A percentile compares a stretch with the other conserved stretches of the same genome.
These are phyloP conservation scores for Elachura formosa DNA, from an alignment of 2,113 vertebrate genomes.

Conservation along the genomic window DNA sequence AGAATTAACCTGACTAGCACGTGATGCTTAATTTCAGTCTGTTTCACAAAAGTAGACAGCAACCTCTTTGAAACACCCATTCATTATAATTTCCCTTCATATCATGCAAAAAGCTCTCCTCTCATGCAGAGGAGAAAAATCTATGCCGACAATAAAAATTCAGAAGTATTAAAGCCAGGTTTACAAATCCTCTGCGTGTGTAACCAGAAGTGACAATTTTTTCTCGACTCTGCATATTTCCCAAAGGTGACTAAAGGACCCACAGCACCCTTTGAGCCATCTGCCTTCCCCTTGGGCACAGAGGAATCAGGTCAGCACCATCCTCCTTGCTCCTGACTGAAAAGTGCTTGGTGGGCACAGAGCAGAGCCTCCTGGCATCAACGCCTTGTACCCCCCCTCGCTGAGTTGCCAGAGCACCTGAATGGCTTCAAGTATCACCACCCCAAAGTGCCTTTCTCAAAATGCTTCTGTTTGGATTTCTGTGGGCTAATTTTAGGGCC, in stretches of 20 bases:
- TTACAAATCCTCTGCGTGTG: neutral
- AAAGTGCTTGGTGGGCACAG: neutral
- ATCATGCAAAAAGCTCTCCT: neutral
- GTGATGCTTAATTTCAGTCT: neutral
- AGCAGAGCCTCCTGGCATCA: neutral
- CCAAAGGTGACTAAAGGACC: neutral
- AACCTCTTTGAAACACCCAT: neutral
- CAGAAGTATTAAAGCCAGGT: neutral
- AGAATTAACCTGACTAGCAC: neutral
- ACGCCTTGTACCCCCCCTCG: neutral
- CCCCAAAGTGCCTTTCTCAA: neutral
- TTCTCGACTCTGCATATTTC: neutral
- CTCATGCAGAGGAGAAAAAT: neutral
- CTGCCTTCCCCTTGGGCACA: neutral
- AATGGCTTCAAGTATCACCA: neutral
- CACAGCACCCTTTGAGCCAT: fast-evolving
- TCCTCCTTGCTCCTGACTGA: neutral
- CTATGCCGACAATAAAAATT: neutral
- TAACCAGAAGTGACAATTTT: neutral
- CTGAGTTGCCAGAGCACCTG: neutral
- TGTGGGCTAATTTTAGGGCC: neutral
- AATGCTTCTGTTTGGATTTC: neutral
- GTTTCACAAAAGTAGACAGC: neutral
- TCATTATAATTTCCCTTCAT: neutral
- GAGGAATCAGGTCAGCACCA: neutral